These are phyloP conservation scores for Eupeodes latifasciatus DNA, from an alignment of 2,888 invertebrate species.

Conservation along the genomic window DNA sequence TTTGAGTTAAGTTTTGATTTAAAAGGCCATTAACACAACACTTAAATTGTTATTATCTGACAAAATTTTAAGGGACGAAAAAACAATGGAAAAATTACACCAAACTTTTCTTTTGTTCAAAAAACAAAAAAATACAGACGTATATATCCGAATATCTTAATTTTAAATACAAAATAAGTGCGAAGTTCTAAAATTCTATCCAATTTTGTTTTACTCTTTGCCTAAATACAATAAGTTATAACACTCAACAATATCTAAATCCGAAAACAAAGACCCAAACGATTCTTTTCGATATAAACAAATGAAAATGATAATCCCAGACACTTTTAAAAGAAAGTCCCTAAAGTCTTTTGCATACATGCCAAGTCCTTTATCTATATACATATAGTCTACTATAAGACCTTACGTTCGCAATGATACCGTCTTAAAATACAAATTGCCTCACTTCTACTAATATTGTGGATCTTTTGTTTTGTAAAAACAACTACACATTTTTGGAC, in stretches of 20 bases:
- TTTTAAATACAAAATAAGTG: no score
- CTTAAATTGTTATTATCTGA: background rate
- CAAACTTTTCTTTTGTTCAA: no score
- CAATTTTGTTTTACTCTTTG: background rate
- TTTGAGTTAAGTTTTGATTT: background rate
- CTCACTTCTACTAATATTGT: slow-evolving; percentile 4
- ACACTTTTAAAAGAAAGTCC: slow-evolving; percentile 69
- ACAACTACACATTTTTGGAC: slow-evolving; percentile 47
- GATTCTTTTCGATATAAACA: slow-evolving; percentile 27
- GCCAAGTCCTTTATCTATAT: no score
- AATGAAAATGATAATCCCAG: slow-evolving; percentile 59
- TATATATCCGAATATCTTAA: no score
- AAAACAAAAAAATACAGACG: no score
- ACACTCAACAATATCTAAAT: background rate
- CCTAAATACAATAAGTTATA: background rate
- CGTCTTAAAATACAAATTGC: slow-evolving; percentile 44
- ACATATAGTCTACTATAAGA: slow-evolving; percentile 4
- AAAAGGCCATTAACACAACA: background rate
- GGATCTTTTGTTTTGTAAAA: slow-evolving; percentile 1
- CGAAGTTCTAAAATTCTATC: background rate
- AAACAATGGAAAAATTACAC: no score
- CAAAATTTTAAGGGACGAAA: background rate
- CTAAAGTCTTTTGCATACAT: slow-evolving; percentile 57
- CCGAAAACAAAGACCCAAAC: slow-evolving; percentile 21
- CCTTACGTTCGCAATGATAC: slow-evolving; percentile 52